A percentile compares a stretch with the other conserved stretches of the same genome.
Evolutionary conservation across 2,113 vertebrate species (phyloP).

Genomic region (Castor canadensis): DNA sequence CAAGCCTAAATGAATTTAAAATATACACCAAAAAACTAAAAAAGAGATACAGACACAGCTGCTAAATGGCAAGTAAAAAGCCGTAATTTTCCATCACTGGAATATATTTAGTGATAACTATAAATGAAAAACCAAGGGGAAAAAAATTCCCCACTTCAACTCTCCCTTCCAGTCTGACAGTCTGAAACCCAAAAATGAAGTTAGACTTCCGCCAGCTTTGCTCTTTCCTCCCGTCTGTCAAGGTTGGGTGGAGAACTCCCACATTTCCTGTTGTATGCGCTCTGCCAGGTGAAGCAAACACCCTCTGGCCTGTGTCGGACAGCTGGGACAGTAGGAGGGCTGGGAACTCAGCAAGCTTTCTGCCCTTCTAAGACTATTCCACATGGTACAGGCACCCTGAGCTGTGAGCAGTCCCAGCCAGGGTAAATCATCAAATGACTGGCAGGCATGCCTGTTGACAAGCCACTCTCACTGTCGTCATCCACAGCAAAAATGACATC

Average conservation of each 20-base stretch:
- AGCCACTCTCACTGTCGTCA: not conserved
- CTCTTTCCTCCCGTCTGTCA: conserved; percentile 44
- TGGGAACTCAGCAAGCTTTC: not conserved
- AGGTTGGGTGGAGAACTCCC: conserved; percentile 42
- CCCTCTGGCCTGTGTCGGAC: not conserved
- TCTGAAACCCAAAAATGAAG: conserved; percentile 59
- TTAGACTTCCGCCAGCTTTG: conserved; percentile 33
- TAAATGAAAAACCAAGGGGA: conserved; percentile 73
- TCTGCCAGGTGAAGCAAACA: conserved; percentile 64
- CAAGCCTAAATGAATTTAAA: conserved; percentile 73
- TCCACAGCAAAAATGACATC: not conserved
- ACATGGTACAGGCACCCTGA: not conserved
- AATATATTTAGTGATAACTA: conserved; percentile 80
- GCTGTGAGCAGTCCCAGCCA: not conserved
- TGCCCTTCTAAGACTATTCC: not conserved
- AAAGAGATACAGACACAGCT: conserved; percentile 74
- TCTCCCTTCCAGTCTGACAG: conserved; percentile 62
- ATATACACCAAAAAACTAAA: conserved; percentile 73
- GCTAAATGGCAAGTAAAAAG: conserved; percentile 75
- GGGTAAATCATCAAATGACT: not conserved
- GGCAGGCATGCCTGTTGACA: not conserved
- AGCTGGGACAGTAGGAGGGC: not conserved
- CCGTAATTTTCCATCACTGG: conserved; percentile 71
- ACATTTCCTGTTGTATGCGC: conserved; percentile 17
- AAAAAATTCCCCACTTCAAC: conserved; percentile 36